Percentiles rank a stretch among this genome's conserved stretches.
Conservation (phyloP, 2,797 vertebrate species). For the Taenioides sp. region DNA sequence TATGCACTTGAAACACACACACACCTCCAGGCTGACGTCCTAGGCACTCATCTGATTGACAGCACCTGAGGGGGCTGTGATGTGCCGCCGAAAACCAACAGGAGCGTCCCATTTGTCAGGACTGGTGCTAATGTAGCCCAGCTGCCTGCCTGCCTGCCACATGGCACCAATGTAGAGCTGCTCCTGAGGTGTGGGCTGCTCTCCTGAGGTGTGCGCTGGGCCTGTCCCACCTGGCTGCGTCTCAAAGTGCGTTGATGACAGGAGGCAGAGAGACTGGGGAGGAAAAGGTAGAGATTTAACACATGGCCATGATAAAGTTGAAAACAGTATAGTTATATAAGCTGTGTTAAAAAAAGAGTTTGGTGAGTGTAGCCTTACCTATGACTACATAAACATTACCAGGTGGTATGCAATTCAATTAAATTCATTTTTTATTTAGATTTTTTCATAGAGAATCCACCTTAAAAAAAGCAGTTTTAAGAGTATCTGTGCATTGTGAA, state of each 20-base stretch:
- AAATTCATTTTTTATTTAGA: too few species aligned
- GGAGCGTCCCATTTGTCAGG: conserved; percentile 59
- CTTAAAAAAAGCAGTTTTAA: too few species aligned
- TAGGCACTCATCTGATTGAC: conserved; percentile 41
- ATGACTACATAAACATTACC: background rate
- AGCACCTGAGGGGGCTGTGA: conserved; percentile 43
- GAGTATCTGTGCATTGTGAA: too few species aligned
- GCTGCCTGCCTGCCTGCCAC: conserved; percentile 59
- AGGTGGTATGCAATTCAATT: background rate
- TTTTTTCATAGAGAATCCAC: too few species aligned
- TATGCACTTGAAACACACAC: background rate
- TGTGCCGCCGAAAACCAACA: conserved; percentile 47
- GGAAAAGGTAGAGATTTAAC: conserved; percentile 32
- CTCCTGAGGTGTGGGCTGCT: conserved; percentile 37
- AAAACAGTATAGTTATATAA: background rate
- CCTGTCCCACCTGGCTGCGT: conserved; percentile 23
- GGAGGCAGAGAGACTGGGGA: conserved; percentile 21
- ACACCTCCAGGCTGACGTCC: conserved; percentile 6
- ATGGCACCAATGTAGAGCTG: conserved; percentile 28
- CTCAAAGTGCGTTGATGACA: conserved; percentile 27
- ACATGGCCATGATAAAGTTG: background rate
- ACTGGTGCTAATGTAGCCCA: conserved; percentile 52
- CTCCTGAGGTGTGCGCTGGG: conserved; percentile 40
- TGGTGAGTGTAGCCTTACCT: background rate
- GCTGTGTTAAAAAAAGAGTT: too few species aligned